phyloP scores from a whole-genome alignment of 2,797 vertebrate species.

The Acridotheres tristis region DNA sequence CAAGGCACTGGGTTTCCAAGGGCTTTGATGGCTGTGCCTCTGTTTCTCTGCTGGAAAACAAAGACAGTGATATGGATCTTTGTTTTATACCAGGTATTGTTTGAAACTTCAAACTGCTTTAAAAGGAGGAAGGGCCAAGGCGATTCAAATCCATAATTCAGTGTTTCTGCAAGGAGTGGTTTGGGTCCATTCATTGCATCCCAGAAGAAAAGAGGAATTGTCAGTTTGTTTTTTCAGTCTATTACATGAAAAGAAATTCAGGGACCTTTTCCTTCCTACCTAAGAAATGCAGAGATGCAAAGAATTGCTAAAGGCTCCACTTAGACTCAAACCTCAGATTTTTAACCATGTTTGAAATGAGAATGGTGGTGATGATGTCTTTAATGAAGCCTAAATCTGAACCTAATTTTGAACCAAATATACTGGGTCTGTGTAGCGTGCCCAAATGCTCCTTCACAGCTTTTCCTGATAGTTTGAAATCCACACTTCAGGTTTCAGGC shows the following conservation, averaged over 20 bases:
- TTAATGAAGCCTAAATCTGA: not conserved
- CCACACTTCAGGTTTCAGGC: not conserved
- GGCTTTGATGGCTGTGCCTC: not conserved
- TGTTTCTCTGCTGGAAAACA: not conserved
- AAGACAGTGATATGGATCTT: not conserved
- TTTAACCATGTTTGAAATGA: not conserved
- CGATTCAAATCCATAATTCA: not conserved
- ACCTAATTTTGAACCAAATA: not conserved
- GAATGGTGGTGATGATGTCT: not conserved
- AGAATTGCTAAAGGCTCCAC: not conserved
- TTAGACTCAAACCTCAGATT: not conserved
- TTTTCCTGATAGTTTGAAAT: not conserved
- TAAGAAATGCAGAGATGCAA: not conserved
- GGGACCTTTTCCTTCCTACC: not conserved
- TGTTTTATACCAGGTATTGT: not conserved
- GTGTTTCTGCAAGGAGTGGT: not conserved
- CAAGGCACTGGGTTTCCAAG: not conserved
- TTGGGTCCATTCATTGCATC: not conserved
- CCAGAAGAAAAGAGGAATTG: not conserved
- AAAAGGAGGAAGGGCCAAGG: not conserved
- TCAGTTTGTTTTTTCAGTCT: not conserved
- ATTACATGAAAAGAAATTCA: not conserved
- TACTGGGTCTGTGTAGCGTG: accelerated
- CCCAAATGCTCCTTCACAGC: not conserved
- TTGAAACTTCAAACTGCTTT: not conserved